Conservation (phyloP, 2,888 invertebrate genomes). For the Lymantria monacha region DNA sequence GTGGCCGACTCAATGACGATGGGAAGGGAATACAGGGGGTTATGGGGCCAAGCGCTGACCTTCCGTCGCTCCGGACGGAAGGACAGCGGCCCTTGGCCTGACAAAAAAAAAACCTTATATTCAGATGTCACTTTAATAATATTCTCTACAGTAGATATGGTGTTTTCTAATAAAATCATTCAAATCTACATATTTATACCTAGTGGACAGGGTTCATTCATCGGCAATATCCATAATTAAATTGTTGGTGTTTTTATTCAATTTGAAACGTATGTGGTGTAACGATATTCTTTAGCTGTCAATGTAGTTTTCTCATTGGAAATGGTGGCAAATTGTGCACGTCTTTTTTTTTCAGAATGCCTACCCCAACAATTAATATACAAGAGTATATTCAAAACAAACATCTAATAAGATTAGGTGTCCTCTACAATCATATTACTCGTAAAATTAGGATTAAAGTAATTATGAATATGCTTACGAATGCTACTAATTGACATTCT, state of each 20-base stretch:
- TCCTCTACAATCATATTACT: not conserved
- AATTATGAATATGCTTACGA: too few species aligned
- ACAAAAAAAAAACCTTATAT: too few species aligned
- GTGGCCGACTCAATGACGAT: too few species aligned
- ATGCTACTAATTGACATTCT: too few species aligned
- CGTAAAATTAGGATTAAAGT: too few species aligned
- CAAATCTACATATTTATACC: not conserved
- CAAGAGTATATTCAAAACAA: not conserved
- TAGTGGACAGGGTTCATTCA: conserved; percentile 40
- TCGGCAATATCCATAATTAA: conserved; percentile 21
- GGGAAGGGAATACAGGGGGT: too few species aligned
- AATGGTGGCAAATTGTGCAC: conserved; percentile 34
- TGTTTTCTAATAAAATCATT: not conserved
- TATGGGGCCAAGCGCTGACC: too few species aligned
- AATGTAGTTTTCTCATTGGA: conserved; percentile 22
- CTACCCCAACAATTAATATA: not conserved
- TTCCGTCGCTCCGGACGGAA: too few species aligned
- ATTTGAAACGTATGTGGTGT: not conserved
- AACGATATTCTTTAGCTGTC: not conserved
- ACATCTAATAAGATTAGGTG: not conserved
- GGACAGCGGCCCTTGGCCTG: too few species aligned
- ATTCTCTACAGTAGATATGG: too few species aligned
- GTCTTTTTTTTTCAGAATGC: conserved; percentile 4
- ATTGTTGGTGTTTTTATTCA: not conserved
- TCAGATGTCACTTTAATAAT: too few species aligned